phyloP scores from a whole-genome alignment of 1,140 invertebrate species.

The Muscidifurax raptorellus region DNA sequence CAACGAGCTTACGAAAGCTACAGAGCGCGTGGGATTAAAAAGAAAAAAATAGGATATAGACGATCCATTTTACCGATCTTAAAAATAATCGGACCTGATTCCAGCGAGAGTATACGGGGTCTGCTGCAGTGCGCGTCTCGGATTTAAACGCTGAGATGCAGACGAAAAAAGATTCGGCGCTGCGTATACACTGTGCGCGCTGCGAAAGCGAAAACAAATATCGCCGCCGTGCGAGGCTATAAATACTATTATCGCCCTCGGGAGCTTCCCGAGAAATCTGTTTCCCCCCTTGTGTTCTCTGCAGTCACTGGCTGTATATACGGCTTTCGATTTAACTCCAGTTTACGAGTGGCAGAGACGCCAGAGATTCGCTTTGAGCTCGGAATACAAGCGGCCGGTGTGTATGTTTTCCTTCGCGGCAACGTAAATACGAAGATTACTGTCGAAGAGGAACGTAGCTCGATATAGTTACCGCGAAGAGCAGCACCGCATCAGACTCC shows the following conservation, averaged over 20 bases:
- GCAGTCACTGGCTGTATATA: not conserved
- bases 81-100: not conserved
- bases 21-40: too few relatives aligned
- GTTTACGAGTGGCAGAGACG: not conserved
- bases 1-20: too few relatives aligned
- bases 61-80: not conserved
- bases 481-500: too few relatives aligned
- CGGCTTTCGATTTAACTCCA: too few relatives aligned
- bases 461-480: too few relatives aligned
- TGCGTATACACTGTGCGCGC: too few relatives aligned
- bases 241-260: conserved; percentile 10
- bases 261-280: not conserved
- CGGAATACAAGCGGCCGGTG: conserved; percentile 14
- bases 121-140: not conserved
- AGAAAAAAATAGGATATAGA: too few relatives aligned
- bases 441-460: too few relatives aligned
- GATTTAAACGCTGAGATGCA: not conserved
- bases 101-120: too few relatives aligned
- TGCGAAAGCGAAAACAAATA: not conserved
- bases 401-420: not conserved
- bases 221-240: not conserved
- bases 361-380: not conserved
- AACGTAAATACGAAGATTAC: too few relatives aligned
- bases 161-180: not conserved
- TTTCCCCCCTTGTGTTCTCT: not conserved